A percentile compares a stretch with the other conserved stretches of the same genome.
These are phyloP conservation scores for Apamea sordens DNA, from an alignment of 2,888 invertebrate species.

Conservation along the genomic window DNA sequence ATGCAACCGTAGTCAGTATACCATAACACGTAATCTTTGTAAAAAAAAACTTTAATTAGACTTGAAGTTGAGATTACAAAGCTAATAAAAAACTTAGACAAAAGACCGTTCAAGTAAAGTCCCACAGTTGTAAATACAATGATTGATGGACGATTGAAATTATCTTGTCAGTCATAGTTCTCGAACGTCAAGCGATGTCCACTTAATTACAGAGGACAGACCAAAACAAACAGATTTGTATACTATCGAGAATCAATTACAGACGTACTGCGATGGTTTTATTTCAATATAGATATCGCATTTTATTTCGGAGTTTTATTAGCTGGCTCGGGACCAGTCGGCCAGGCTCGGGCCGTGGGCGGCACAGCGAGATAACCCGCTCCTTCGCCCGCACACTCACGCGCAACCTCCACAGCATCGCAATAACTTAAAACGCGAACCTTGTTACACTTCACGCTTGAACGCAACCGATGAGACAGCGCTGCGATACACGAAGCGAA, in stretches of 20 bases:
- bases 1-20: neutral
- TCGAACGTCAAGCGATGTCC: neutral
- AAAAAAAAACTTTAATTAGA: neutral
- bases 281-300: slow-evolving; percentile 30
- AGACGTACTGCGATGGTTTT: slow-evolving; percentile 9
- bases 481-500: slow-evolving; percentile 28
- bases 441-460: slow-evolving; percentile 67
- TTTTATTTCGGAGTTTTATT: slow-evolving; percentile 42
- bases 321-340: slow-evolving; percentile 57
- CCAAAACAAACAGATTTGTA: slow-evolving; percentile 23
- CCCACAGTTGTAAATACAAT: slow-evolving; percentile 18
- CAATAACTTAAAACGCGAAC: slow-evolving; percentile 76
- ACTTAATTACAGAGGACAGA: slow-evolving; percentile 20
- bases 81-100: slow-evolving; percentile 7
- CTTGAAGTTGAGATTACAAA: neutral
- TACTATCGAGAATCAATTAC: slow-evolving; percentile 23
- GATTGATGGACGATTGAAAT: slow-evolving; percentile 22
- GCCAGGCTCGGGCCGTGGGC: slow-evolving; percentile 61
- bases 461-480: slow-evolving; percentile 22
- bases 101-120: slow-evolving; percentile 10
- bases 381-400: slow-evolving; percentile 66
- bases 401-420: slow-evolving; percentile 65
- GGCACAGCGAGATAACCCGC: slow-evolving; percentile 68
- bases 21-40: neutral
- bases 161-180: slow-evolving; percentile 31